A percentile compares a stretch with the other conserved stretches of the same genome.
phyloP scores from a whole-genome alignment of 2,797 vertebrate genomes.

The Notoglanidium macrostoma region DNA sequence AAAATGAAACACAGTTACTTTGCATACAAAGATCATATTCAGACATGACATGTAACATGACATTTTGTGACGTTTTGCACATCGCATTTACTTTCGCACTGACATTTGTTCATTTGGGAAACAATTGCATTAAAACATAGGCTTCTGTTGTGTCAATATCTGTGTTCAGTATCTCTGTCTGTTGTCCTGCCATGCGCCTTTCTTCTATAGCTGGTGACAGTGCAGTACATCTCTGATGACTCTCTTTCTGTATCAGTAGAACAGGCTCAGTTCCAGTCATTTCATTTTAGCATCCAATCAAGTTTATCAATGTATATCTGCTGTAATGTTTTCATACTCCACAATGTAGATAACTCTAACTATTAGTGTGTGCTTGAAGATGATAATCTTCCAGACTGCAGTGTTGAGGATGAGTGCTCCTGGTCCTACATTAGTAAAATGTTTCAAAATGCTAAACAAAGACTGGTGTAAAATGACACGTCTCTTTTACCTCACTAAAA shows the following conservation, averaged over 20 bases:
- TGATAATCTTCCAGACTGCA: neutral
- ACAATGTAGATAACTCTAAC: neutral
- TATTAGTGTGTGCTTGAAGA: neutral
- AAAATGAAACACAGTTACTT: neutral
- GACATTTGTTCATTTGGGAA: neutral
- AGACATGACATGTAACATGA: neutral
- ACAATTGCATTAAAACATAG: neutral
- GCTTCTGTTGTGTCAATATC: neutral
- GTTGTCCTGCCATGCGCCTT: neutral
- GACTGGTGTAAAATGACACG: too few species aligned
- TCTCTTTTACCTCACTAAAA: too few species aligned
- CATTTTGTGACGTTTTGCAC: too few species aligned
- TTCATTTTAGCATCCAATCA: neutral
- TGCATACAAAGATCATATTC: neutral
- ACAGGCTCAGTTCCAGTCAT: neutral
- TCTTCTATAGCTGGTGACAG: neutral
- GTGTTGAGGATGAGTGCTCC: too few species aligned
- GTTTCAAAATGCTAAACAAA: too few species aligned
- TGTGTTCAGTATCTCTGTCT: neutral
- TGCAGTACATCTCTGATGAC: neutral
- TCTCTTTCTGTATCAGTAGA: neutral
- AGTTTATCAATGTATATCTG: neutral
- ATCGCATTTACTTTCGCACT: too few species aligned
- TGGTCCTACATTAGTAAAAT: too few species aligned
- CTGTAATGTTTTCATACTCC: neutral